These are phyloP conservation scores for Vespertilio murinus DNA, from an alignment of 2,797 vertebrate species.

Conservation along the genomic window DNA sequence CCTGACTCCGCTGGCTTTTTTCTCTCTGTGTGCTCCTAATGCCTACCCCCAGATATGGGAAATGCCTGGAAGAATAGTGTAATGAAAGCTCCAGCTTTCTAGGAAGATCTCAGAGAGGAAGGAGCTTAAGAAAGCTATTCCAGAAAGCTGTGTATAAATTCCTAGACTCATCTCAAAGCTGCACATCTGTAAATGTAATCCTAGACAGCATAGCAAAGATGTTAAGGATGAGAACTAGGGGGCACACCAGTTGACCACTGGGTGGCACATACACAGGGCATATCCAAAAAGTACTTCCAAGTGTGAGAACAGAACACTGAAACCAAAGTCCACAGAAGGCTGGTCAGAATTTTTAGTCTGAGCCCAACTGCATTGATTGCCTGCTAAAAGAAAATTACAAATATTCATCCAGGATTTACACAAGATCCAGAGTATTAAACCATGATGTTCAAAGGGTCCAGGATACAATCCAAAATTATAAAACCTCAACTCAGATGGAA, in stretches of 20 bases:
- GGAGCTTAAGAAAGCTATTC: background rate
- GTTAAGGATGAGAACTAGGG: background rate
- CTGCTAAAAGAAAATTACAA: background rate
- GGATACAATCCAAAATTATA: slow-evolving; percentile 8
- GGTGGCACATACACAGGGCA: background rate
- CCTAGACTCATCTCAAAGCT: background rate
- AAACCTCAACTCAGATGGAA: slow-evolving; percentile 31
- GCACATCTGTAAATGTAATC: background rate
- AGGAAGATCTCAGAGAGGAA: background rate
- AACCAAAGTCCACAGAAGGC: background rate
- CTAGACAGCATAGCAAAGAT: background rate
- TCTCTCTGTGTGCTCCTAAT: background rate
- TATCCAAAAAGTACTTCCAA: background rate
- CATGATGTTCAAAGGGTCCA: background rate
- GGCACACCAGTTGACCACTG: background rate
- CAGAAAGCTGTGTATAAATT: background rate
- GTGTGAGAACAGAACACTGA: background rate
- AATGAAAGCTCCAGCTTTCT: background rate
- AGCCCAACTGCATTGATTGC: background rate
- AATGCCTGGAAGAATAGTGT: background rate
- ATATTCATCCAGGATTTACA: background rate
- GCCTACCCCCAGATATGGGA: background rate
- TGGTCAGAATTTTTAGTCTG: background rate
- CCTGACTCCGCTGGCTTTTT: background rate
- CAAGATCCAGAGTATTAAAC: background rate